Evolutionary conservation across 35 echinoderm and acorn worm species (phyloP).

Genomic region (Ophioderma brevispina): DNA sequence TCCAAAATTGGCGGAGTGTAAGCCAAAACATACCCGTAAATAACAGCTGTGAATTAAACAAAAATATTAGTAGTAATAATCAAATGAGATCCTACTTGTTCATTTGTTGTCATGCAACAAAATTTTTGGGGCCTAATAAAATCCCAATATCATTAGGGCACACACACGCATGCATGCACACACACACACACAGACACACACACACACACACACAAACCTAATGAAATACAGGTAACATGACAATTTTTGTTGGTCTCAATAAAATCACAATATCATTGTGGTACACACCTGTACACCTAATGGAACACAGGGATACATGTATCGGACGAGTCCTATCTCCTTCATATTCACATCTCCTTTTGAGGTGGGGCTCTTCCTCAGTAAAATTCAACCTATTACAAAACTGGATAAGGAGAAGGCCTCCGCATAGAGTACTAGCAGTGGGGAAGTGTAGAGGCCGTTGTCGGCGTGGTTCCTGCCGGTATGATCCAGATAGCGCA

Average conservation of each 20-base stretch:
- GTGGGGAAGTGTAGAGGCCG: slow-evolving; percentile 79
- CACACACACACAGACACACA: too few species aligned
- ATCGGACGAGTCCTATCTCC: slow-evolving; percentile 76
- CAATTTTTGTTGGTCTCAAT: too few species aligned
- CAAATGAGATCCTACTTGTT: too few species aligned
- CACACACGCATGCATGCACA: too few species aligned
- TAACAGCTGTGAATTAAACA: slow-evolving; percentile 14
- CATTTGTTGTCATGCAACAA: too few species aligned
- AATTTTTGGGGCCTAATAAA: too few species aligned
- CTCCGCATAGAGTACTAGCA: slow-evolving; percentile 91
- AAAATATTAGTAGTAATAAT: too few species aligned
- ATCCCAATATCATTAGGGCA: too few species aligned
- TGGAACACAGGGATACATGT: slow-evolving; percentile 61
- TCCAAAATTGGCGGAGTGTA: slow-evolving; percentile 84
- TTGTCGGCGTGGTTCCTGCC: slow-evolving; percentile 60
- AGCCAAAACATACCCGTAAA: slow-evolving; percentile 89
- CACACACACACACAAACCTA: slow-evolving; percentile 64
- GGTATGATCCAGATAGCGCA: slow-evolving; percentile 91
- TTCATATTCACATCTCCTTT: slow-evolving; percentile 41
- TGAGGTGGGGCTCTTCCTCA: slow-evolving; percentile 25
- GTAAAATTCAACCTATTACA: slow-evolving; percentile 74
- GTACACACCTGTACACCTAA: slow-evolving; percentile 79
- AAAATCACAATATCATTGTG: too few species aligned
- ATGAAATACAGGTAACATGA: slow-evolving; percentile 63
- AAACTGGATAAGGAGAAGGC: slow-evolving; percentile 67